phyloP scores from a whole-genome alignment of 2,113 vertebrate genomes.

The Aphelocoma coerulescens region DNA sequence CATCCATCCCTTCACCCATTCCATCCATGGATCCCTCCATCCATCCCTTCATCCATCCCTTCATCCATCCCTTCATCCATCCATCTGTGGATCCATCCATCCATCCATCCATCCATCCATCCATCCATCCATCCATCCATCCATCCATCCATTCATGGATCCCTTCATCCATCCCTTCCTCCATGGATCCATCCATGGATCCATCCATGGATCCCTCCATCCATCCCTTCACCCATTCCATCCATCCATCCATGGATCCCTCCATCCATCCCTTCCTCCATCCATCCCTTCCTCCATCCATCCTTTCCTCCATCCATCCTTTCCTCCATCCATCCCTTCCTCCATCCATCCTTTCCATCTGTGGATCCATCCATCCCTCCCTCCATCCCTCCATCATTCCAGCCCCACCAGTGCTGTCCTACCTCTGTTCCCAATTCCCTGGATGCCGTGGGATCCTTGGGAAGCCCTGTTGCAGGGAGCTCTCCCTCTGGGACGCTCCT shows the following conservation, averaged over 20 bases:
- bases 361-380: background rate
- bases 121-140: background rate
- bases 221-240: too few species aligned
- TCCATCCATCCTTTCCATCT: background rate
- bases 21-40: background rate
- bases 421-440: fast-evolving
- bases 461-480: fast-evolving
- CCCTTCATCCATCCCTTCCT: background rate
- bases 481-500: fast-evolving
- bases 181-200: background rate
- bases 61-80: background rate
- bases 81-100: background rate
- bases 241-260: background rate
- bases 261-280: too few species aligned
- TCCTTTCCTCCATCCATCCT: background rate
- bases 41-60: background rate
- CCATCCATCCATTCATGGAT: background rate
- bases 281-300: too few species aligned
- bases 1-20: too few species aligned
- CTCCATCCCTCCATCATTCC: background rate
- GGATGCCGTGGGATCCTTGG: background rate
- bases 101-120: background rate
- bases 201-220: too few species aligned
- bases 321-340: background rate
- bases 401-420: background rate